Evolutionary conservation across 37 sponge, comb jelly and placozoan species (phyloP), one percentile per base, ranked within the genome.

Genomic region (Amphimedon queenslandica): DNA sequence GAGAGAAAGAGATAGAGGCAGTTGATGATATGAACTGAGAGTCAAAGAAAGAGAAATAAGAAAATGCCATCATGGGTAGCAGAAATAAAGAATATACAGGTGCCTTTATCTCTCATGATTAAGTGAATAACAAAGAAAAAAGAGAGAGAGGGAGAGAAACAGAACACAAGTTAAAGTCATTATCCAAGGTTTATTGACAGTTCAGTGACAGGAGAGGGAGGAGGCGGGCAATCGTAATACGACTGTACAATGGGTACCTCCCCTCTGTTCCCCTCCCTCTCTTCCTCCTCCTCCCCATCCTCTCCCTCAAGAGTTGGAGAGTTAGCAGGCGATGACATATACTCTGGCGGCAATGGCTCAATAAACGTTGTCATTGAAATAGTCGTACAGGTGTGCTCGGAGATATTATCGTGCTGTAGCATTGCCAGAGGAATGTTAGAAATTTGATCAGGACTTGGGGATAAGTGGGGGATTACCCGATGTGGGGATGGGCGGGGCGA

Each of bases 171-270:
- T n/a, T n/a, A n/a, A n/a, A n/a, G n/a, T n/a, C n/a, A n/a, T n/a
- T n/a, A n/a, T n/a, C n/a, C 51, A 18, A 13, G 51, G 13, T 47
- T 13, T 25, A 60, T 60, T 6, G 27, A 25, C 5, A n/a, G 21
- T 11, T n/a, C 61, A 60, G 61, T 60, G 5, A 60, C 61, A 25
- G 27, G 61, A 60, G 61, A 60, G 21, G 61, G 61, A 60, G 61
- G 61, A 11, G 61, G 61, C 8, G 61, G 27, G 5, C 27, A 60
- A n/a, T 60, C 61, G 27, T n/a, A 60, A 25, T 60, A 60, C 21
- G 5, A n/a, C 24, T 60, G 27, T 60, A 25, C 27, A 6, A n/a
- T 60, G 23, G 27, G 21, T 13, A 5, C 27, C 5, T 25, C 61
- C 8, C 61, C 27, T n/a, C 21, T 5, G 51, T 47, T 13, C 13